These are phyloP conservation scores for Acanthornis magna DNA, from an alignment of 2,797 vertebrate genomes.

Conservation along the genomic window DNA sequence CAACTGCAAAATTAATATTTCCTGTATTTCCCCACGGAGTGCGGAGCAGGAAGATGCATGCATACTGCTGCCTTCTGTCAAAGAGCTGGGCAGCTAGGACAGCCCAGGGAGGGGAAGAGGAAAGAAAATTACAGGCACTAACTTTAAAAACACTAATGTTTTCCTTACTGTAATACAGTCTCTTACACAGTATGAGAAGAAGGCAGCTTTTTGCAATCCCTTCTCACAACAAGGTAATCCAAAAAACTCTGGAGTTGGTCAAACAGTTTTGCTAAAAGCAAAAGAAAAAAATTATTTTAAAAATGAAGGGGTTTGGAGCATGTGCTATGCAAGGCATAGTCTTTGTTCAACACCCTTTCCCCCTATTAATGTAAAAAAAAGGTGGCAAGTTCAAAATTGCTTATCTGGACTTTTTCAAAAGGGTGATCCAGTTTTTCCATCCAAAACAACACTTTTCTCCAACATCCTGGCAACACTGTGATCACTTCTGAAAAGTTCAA, in stretches of 20 bases:
- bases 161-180: background rate
- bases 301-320: background rate
- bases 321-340: background rate
- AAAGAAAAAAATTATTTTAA: background rate
- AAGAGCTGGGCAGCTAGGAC: background rate
- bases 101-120: background rate
- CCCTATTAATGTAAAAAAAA: background rate
- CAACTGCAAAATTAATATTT: background rate
- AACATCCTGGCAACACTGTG: background rate
- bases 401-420: background rate
- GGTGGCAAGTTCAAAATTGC: background rate
- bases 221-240: background rate
- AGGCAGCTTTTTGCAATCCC: fast-evolving
- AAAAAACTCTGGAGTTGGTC: background rate
- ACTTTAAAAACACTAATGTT: background rate
- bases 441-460: background rate
- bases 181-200: background rate
- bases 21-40: background rate
- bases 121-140: background rate
- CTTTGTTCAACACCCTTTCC: background rate
- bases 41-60: background rate
- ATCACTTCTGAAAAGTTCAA: background rate
- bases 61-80: background rate
- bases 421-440: background rate
- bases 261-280: background rate